A percentile compares a stretch with the other conserved stretches of the same genome.
Evolutionary conservation across 2,888 invertebrate species (phyloP).

Genomic region (Calliphora vomitoria): DNA sequence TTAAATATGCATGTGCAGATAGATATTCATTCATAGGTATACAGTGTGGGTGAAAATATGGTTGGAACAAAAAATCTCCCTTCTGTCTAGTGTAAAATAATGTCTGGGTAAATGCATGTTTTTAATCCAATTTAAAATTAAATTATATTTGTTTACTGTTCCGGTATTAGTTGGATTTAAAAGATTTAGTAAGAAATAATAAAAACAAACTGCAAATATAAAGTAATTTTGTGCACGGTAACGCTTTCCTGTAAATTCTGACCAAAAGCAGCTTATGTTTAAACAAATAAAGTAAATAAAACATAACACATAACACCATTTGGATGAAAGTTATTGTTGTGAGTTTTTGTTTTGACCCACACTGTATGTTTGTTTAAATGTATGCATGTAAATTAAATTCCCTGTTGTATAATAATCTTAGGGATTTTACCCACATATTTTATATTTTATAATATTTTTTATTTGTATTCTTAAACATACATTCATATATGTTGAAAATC

Average conservation of each 20-base stretch:
- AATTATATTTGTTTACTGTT: no score
- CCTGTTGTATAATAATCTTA: slow-evolving; percentile 17
- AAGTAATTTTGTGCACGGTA: no score
- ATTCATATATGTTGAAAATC: not conserved
- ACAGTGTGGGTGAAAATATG: not conserved
- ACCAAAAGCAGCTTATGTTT: no score
- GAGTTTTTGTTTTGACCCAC: not conserved
- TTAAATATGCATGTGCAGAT: not conserved
- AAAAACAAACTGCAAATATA: no score
- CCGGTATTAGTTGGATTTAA: no score
- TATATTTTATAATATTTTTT: slow-evolving; percentile 3
- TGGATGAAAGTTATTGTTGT: no score
- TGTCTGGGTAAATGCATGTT: not conserved
- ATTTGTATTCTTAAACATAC: not conserved
- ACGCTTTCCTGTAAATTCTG: no score
- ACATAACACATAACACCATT: no score
- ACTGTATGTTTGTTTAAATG: not conserved
- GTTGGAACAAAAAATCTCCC: no score
- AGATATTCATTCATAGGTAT: not conserved
- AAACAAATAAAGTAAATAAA: no score
- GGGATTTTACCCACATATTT: slow-evolving; percentile 7
- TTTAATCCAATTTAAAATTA: not conserved
- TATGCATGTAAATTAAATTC: not conserved
- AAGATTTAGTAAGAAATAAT: no score
- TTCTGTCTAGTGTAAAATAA: not conserved